Base-by-base conservation (phyloP, 2,888 invertebrate genomes). In the Zonitis immaculata region DNA sequence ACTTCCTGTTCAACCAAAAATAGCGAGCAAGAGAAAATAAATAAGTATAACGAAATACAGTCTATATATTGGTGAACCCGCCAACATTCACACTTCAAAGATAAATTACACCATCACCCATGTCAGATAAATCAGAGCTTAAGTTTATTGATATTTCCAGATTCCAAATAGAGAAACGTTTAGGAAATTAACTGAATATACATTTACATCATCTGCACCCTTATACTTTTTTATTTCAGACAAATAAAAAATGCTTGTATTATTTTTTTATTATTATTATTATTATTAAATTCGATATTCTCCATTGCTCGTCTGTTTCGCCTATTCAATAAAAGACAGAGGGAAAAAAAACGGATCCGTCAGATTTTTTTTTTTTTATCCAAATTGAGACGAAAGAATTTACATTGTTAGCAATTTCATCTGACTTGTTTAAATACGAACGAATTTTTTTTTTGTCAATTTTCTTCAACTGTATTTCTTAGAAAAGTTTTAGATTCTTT, bases 381-480 rank as follows among this genome's bases (percentile, higher is more conserved):
- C 58, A 58, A 60, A 58, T 58, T 56, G 56, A 57, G 54, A 52
- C 51, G 58, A 51, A 47, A 49, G 58, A 58, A 59, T 59, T 57
- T 56, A 58, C 57, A 58, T 60, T 60, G 60, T 60, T 56, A 58
- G 58, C 54, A 53, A 58, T 30, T 60, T 60, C 60, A 60, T 60
- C 57, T 48, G 53, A 51, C 53, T 49, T 54, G 59, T 59, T 59
- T 59, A 57, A 56, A 59, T 59, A 59, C 45, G 57, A 57, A 47
- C 20, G 22, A 14, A 47, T 32, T 47, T 47, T 7, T 30, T 35
- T 47, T 47, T 39, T 32, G 11, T 6, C 20, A 39, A 45, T 27
- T 45, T 25, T 16, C 45, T 16, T 3, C 45, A 27, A 18, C n/a
- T 4, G 9, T 44, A 14, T 25, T 16, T 20, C 44, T 16, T 26